Evolutionary conservation across 1,140 invertebrate genomes (phyloP).

Genomic region (Trichoplusia ni): DNA sequence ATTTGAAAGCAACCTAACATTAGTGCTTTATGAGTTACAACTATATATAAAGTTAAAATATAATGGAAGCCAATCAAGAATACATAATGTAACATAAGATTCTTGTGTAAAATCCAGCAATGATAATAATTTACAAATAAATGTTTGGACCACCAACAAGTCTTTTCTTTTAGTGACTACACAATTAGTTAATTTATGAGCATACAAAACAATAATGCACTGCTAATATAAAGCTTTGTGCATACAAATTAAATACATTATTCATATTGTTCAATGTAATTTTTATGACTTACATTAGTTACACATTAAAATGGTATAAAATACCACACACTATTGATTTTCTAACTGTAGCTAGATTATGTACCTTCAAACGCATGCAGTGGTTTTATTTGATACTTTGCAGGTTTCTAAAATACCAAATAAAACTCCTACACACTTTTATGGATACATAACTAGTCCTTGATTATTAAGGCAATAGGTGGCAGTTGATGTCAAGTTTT

Average conservation of each 20-base stretch:
- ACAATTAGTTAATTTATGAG: conserved; percentile 27
- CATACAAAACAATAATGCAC: conserved; percentile 21
- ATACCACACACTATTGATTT: conserved; percentile 18
- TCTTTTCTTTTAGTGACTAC: conserved; percentile 61
- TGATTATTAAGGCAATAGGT: conserved; percentile 22
- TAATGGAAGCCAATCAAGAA: conserved; percentile 62
- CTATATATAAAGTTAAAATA: conserved; percentile 25
- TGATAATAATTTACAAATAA: conserved; percentile 42
- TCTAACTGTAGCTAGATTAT: background rate
- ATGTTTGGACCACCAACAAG: conserved; percentile 76
- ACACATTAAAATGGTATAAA: conserved; percentile 9
- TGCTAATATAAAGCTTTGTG: conserved; percentile 35
- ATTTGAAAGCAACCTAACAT: conserved; percentile 74
- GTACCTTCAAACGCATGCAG: conserved; percentile 5
- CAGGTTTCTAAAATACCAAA: conserved; percentile 1
- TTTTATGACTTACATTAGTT: conserved; percentile 11
- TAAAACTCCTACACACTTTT: background rate
- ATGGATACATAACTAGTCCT: conserved; percentile 2
- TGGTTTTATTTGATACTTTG: conserved; percentile 1
- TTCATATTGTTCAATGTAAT: conserved; percentile 20
- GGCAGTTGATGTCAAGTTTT: conserved; percentile 19
- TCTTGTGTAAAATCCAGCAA: conserved; percentile 11
- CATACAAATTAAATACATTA: conserved; percentile 28
- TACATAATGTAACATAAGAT: conserved; percentile 37
- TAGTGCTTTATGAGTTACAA: conserved; percentile 62